Base-by-base conservation (phyloP, 2,113 vertebrate species). In the Otolemur garnettii region DNA sequence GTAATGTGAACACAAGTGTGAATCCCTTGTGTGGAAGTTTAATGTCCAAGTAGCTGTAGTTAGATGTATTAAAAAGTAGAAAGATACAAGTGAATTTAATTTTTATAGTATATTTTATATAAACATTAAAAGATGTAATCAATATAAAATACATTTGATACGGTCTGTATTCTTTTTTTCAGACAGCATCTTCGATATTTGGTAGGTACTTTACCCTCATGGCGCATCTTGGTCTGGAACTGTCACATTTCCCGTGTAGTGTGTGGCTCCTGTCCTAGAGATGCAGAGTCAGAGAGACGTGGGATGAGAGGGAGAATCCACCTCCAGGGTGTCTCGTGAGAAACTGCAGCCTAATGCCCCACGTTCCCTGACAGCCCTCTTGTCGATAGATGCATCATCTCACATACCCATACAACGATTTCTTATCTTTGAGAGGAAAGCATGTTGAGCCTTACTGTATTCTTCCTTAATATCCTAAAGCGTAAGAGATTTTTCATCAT, bases 351-450 rank as follows among this genome's bases (percentile, higher is more conserved):
- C 45, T 86, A 42, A 30, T 57, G 13, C 83, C 86, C 57, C 57
- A 55, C 11, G 18, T 71, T 71, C 30, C n/a, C 26, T 55, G 42
- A 50, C 26, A 30, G 64, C 8, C 64, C 80, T 90, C 19, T 13
- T 94, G 35, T 24, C 69, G 66, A 92, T 85, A 90, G 90, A 80
- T 35, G 26, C 2, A 57, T 38, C 22, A 24, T 59, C 18, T 14
- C 13, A 53, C 87, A 57, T 62, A 14, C 45, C 42, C 89, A 6
- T 42, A 33, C 68, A 95, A 88, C 42, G 30, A 78, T 72, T 87
- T 24, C 26, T 83, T 88, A 21, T 66, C 33, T 91, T 79, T 57
- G 38, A 89, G 53, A 78, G 87, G 59, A 88, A 89, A 64, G 53
- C 19, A 0, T 93, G 55, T 82, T 78, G 42, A 42, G 91, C 28